phyloP scores from a whole-genome alignment of 2,797 vertebrate species.

The Urocyon cinereoargenteus region DNA sequence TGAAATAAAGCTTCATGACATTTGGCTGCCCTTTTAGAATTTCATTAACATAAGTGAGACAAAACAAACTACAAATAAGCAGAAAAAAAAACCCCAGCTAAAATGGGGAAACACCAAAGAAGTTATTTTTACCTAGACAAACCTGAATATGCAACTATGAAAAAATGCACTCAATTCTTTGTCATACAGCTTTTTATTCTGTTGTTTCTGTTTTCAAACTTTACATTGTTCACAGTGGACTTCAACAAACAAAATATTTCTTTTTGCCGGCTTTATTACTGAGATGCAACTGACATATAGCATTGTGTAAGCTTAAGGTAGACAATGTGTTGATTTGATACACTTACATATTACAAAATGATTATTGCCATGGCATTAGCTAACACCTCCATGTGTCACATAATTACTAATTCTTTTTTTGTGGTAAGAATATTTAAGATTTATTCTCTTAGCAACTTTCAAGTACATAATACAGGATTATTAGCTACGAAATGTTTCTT shows the following conservation, averaged over 20 bases:
- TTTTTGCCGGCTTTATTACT: neutral
- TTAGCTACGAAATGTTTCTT: constrained; percentile 13
- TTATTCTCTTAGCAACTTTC: neutral
- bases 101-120: neutral
- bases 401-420: neutral
- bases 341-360: neutral
- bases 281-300: neutral
- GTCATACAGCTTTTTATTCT: constrained; percentile 2
- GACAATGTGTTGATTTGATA: neutral
- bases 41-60: neutral
- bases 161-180: neutral
- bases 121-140: constrained; percentile 42
- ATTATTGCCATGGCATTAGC: neutral
- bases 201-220: constrained; percentile 31
- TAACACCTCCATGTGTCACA: neutral
- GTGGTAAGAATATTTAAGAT: neutral
- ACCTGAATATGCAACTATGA: neutral
- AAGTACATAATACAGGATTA: neutral
- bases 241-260: neutral
- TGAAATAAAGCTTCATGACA: constrained; percentile 18
- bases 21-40: neutral
- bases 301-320: neutral
- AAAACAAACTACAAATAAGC: constrained; percentile 45
- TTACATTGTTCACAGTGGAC: neutral
- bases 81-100: neutral